Evolutionary conservation across 2,797 vertebrate genomes (phyloP).

Genomic region (Nannoperca obscura): DNA sequence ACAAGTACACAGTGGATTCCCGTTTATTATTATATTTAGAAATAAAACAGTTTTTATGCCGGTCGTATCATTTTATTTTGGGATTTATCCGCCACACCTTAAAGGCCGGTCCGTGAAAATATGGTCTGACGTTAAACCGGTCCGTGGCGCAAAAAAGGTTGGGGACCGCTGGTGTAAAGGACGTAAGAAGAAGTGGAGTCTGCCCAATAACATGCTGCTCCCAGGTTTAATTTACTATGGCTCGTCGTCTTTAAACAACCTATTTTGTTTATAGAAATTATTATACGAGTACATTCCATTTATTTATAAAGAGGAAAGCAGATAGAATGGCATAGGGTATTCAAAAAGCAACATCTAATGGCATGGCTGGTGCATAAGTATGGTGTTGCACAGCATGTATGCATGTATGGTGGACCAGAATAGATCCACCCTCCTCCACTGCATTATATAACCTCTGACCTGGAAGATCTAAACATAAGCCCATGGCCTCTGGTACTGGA

Average conservation of each 20-base stretch:
- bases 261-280: neutral
- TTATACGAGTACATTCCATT: too few relatives aligned
- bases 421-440: constrained; percentile 53
- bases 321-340: neutral
- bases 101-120: too few relatives aligned
- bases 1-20: too few relatives aligned
- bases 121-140: too few relatives aligned
- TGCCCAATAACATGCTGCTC: neutral
- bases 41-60: too few relatives aligned
- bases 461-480: constrained; percentile 66
- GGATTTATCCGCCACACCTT: too few relatives aligned
- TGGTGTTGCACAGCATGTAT: neutral
- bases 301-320: neutral
- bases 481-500: neutral
- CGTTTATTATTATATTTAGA: too few relatives aligned
- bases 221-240: neutral
- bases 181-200: neutral
- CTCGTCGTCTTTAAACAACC: neutral
- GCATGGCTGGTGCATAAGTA: neutral
- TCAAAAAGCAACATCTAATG: neutral
- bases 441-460: constrained; percentile 58
- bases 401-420: constrained; percentile 54
- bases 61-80: too few relatives aligned
- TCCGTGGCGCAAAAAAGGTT: too few relatives aligned
- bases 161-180: neutral